These are phyloP conservation scores for Ganaspis brasiliensis DNA, from an alignment of 2,888 invertebrate genomes.

Conservation along the genomic window DNA sequence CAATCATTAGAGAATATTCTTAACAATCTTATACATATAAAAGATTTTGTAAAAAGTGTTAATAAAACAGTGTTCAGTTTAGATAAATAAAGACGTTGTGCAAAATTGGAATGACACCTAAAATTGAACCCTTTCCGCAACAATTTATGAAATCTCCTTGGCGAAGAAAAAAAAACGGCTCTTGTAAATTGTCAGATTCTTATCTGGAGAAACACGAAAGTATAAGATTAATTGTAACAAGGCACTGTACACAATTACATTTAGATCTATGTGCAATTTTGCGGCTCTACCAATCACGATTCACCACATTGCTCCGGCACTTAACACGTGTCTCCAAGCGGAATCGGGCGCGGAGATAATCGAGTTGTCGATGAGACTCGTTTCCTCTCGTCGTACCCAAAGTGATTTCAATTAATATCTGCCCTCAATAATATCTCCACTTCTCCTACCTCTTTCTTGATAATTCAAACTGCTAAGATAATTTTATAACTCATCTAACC, in stretches of 20 bases:
- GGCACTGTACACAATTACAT: neutral
- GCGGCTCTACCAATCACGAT: constrained; percentile 11
- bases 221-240: neutral
- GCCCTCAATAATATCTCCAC: constrained; percentile 54
- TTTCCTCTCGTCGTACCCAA: constrained; percentile 55
- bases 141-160: neutral
- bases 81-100: neutral
- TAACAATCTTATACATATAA: too few species aligned
- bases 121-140: too few species aligned
- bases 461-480: constrained; percentile 18
- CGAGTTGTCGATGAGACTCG: constrained; percentile 62
- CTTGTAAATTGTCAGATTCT: neutral
- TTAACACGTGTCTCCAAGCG: constrained; percentile 53
- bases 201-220: neutral
- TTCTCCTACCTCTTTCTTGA: constrained; percentile 17
- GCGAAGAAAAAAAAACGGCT: neutral
- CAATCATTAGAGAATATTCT: too few species aligned
- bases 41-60: too few species aligned
- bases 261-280: constrained; percentile 36
- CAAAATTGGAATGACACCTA: neutral
- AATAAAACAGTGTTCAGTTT: too few species aligned
- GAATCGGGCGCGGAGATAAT: constrained; percentile 59
- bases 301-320: constrained; percentile 47
- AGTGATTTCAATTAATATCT: constrained; percentile 62
- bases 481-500: constrained; percentile 33